A percentile compares a stretch with the other conserved stretches of the same genome.
Conservation (phyloP, 1,140 invertebrate genomes). For the Drosophila burlai region DNA sequence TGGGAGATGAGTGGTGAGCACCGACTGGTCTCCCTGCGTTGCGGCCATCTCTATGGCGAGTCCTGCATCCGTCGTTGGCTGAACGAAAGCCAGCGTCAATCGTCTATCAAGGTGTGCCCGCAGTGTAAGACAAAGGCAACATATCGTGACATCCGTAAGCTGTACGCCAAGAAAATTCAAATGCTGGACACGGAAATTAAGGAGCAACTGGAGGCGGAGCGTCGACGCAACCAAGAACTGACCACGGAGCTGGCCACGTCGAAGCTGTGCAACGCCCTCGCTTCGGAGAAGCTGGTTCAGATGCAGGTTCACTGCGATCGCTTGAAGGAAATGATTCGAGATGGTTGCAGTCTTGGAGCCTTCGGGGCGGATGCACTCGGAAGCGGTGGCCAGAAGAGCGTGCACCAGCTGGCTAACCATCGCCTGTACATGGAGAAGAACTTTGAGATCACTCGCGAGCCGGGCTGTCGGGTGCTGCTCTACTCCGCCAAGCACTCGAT, state of each 20-base stretch:
- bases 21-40: conserved; percentile 92
- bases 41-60: conserved; percentile 96
- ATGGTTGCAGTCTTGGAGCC: conserved; percentile 28
- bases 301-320: conserved; percentile 63
- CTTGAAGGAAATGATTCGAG: conserved; percentile 48
- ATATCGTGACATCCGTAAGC: conserved; percentile 90
- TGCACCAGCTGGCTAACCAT: conserved; percentile 37
- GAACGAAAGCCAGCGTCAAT: conserved; percentile 76
- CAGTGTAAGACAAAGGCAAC: conserved; percentile 93
- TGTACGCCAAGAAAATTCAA: conserved; percentile 89
- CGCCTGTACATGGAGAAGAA: conserved; percentile 88
- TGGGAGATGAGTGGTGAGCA: conserved; percentile 95
- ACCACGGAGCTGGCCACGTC: conserved; percentile 86
- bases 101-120: conserved; percentile 89
- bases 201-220: conserved; percentile 87
- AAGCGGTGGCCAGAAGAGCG: background rate
- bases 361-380: conserved; percentile 2
- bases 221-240: conserved; percentile 79
- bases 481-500: conserved; percentile 86
- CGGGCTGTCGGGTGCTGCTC: conserved; percentile 92
- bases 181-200: conserved; percentile 87
- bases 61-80: conserved; percentile 94
- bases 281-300: conserved; percentile 40
- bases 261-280: conserved; percentile 87
- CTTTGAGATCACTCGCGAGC: conserved; percentile 88